phyloP scores from a whole-genome alignment of 2,888 invertebrate genomes.

The Leucozona laternaria region DNA sequence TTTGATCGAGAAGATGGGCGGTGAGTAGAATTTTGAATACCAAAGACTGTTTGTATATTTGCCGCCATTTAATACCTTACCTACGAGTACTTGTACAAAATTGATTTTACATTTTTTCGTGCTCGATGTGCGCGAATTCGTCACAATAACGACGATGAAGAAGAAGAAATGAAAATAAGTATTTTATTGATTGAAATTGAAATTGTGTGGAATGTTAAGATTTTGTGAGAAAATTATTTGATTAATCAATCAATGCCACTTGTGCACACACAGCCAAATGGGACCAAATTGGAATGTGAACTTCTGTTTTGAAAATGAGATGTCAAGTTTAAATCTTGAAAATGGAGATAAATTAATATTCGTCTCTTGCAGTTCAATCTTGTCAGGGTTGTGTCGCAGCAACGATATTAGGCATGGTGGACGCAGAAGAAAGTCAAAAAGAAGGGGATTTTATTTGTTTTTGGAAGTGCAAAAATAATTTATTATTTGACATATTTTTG shows the following conservation, averaged over 20 bases:
- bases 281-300: slow-evolving; percentile 10
- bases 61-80: slow-evolving; percentile 19
- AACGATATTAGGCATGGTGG: neutral
- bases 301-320: slow-evolving; percentile 11
- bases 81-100: neutral
- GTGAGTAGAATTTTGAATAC: slow-evolving; percentile 41
- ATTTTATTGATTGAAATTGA: neutral
- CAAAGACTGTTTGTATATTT: neutral
- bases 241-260: slow-evolving; percentile 26
- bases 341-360: slow-evolving; percentile 18
- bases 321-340: slow-evolving; percentile 12
- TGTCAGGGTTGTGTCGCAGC: neutral
- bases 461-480: too few species aligned
- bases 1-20: slow-evolving; percentile 5
- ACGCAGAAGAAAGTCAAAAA: neutral
- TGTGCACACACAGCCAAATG: neutral
- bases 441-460: neutral
- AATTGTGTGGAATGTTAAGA: neutral
- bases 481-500: too few species aligned
- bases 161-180: neutral
- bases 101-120: slow-evolving; percentile 1
- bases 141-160: neutral
- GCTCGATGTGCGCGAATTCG: neutral
- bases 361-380: neutral
- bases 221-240: slow-evolving; percentile 8